Conservation (phyloP, 1,140 invertebrate species). For the Physella acuta region DNA sequence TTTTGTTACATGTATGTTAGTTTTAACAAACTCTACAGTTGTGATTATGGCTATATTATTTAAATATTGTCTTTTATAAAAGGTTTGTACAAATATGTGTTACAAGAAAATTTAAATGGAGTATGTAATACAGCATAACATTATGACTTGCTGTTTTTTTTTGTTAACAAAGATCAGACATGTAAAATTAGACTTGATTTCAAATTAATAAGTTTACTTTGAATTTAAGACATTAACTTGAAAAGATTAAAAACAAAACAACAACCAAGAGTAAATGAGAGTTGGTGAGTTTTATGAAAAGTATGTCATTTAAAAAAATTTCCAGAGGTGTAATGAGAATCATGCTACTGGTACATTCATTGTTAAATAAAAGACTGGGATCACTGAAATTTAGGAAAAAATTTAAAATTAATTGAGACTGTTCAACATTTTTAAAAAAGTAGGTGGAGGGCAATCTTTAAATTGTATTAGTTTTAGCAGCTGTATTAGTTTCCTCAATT, state of each 20-base stretch:
- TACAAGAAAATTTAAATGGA: too few relatives aligned
- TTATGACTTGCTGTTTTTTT: conserved; percentile 3
- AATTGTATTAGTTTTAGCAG: conserved; percentile 12
- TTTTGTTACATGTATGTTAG: too few relatives aligned
- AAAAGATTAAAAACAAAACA: neutral
- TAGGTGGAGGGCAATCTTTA: too few relatives aligned
- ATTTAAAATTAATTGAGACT: too few relatives aligned
- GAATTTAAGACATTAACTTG: conserved; percentile 1
- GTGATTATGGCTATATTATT: too few relatives aligned
- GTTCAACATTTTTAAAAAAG: too few relatives aligned
- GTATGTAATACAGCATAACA: too few relatives aligned
- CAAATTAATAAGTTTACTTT: conserved; percentile 1
- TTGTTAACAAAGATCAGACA: neutral
- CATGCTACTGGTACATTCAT: neutral
- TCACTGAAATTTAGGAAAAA: neutral
- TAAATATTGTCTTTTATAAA: too few relatives aligned
- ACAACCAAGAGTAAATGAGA: conserved; percentile 10
- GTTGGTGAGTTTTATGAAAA: neutral
- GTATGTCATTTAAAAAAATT: neutral
- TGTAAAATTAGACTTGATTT: conserved; percentile 5
- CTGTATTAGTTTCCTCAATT: neutral
- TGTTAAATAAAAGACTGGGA: neutral
- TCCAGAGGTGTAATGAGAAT: neutral
- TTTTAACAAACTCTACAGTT: too few relatives aligned
- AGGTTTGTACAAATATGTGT: too few relatives aligned